These are phyloP conservation scores for Drosophila arizonae DNA, from an alignment of 1,140 invertebrate genomes.

Conservation along the genomic window DNA sequence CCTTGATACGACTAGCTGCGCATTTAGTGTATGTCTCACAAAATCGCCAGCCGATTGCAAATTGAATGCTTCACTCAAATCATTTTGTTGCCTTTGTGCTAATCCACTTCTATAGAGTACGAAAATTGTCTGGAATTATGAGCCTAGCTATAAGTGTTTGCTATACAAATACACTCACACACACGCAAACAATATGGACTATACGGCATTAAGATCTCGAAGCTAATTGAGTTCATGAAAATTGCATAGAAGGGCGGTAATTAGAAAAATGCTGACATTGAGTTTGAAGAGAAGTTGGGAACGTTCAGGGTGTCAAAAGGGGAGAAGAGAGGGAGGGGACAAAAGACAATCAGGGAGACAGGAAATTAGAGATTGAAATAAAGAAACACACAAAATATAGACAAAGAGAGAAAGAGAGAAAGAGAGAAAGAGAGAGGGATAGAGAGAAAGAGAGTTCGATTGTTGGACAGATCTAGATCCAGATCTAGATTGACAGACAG, in stretches of 20 bases:
- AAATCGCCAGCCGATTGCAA: constrained; percentile 49
- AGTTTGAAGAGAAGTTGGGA: too few relatives aligned
- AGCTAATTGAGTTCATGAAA: background rate
- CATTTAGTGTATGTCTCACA: constrained; percentile 50
- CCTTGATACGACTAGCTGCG: constrained; percentile 47
- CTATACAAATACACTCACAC: too few relatives aligned
- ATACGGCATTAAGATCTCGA: background rate
- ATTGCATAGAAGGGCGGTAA: constrained; percentile 6
- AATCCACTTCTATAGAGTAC: background rate
- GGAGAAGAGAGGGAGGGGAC: background rate
- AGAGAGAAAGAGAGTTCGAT: too few relatives aligned
- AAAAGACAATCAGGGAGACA: too few relatives aligned
- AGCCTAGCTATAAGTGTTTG: too few relatives aligned
- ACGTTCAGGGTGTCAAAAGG: background rate
- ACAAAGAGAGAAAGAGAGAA: background rate
- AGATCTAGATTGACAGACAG: too few relatives aligned
- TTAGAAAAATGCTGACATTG: too few relatives aligned
- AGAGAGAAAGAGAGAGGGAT: too few relatives aligned
- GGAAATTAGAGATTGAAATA: too few relatives aligned
- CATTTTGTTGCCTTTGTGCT: constrained; percentile 6
- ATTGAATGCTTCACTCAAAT: constrained; percentile 24
- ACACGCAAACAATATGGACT: too few relatives aligned
- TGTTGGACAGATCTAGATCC: too few relatives aligned
- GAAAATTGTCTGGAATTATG: background rate
- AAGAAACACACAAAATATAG: too few relatives aligned